A percentile compares a stretch with the other conserved stretches of the same genome.
phyloP scores from a whole-genome alignment of 1,140 invertebrate genomes.

The Dreissena rostriformis region DNA sequence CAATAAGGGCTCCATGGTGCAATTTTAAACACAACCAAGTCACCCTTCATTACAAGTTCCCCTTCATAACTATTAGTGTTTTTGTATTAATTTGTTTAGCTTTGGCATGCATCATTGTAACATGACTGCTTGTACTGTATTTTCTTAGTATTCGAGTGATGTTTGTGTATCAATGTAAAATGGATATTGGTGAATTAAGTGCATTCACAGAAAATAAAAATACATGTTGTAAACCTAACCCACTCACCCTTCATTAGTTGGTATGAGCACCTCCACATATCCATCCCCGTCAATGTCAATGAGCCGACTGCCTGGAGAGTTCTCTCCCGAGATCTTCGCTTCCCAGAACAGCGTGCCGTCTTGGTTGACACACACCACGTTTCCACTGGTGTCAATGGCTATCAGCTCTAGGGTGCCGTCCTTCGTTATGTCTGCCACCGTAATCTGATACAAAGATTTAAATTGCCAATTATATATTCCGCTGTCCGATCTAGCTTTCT shows the following conservation, averaged over 20 bases:
- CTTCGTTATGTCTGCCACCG: slow-evolving; percentile 70
- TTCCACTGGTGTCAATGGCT: slow-evolving; percentile 73
- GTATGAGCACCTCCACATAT: slow-evolving; percentile 71
- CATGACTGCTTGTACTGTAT: too few relatives aligned
- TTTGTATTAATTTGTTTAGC: too few relatives aligned
- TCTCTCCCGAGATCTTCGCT: slow-evolving; percentile 66
- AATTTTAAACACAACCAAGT: background rate
- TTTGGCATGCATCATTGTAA: too few relatives aligned
- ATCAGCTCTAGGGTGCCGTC: slow-evolving; percentile 73
- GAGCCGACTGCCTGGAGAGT: slow-evolving; percentile 72
- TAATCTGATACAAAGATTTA: slow-evolving; percentile 59
- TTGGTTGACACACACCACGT: slow-evolving; percentile 70
- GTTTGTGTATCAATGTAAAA: too few relatives aligned
- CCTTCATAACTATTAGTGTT: too few relatives aligned
- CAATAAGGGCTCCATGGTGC: too few relatives aligned
- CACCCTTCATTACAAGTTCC: slow-evolving; percentile 76
- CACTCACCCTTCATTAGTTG: slow-evolving; percentile 74
- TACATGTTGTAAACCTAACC: too few relatives aligned
- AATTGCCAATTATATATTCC: too few relatives aligned
- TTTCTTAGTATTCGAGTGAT: too few relatives aligned
- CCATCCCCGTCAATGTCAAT: slow-evolving; percentile 72
- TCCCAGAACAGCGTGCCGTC: slow-evolving; percentile 71
- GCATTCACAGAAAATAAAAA: too few relatives aligned
- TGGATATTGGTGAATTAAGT: too few relatives aligned
- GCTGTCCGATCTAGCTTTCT: too few relatives aligned